Evolutionary conservation across 2,113 vertebrate genomes (phyloP).

Genomic region (Oryzias javanicus): DNA sequence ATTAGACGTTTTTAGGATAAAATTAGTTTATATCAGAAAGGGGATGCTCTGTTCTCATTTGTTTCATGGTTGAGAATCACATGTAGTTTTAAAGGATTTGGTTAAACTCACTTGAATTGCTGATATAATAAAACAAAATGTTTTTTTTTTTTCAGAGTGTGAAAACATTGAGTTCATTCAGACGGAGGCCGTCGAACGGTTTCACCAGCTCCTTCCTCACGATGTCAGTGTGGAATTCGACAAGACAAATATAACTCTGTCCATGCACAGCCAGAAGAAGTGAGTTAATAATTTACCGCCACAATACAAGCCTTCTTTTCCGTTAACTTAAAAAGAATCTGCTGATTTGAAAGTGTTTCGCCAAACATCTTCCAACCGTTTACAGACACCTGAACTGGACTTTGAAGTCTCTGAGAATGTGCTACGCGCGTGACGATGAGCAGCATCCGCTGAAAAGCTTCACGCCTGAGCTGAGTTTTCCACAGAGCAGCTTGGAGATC

Average conservation of each 20-base stretch:
- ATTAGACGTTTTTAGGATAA: no score
- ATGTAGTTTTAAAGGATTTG: not conserved
- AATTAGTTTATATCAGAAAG: no score
- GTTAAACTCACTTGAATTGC: not conserved
- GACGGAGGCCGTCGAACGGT: conserved; percentile 73
- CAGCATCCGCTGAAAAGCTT: conserved; percentile 87
- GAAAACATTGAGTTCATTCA: conserved; percentile 63
- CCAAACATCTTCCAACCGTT: not conserved
- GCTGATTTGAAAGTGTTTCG: not conserved
- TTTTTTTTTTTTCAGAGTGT: conserved; percentile 55
- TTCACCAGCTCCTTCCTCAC: conserved; percentile 82
- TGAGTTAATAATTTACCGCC: conserved; percentile 54
- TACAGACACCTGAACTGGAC: conserved; percentile 94
- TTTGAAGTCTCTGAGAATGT: conserved; percentile 87
- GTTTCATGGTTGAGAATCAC: not conserved
- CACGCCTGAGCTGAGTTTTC: conserved; percentile 85
- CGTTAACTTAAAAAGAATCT: not conserved
- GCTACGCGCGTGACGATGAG: conserved; percentile 82
- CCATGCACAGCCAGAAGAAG: conserved; percentile 97
- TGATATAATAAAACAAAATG: not conserved
- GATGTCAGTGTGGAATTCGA: conserved; percentile 88
- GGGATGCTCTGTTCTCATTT: not conserved
- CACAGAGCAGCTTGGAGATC: conserved; percentile 89
- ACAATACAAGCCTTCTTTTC: not conserved
- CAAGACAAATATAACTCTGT: conserved; percentile 87